Evolutionary conservation across 2,113 vertebrate species (phyloP).

Genomic region (Odocoileus virginianus): DNA sequence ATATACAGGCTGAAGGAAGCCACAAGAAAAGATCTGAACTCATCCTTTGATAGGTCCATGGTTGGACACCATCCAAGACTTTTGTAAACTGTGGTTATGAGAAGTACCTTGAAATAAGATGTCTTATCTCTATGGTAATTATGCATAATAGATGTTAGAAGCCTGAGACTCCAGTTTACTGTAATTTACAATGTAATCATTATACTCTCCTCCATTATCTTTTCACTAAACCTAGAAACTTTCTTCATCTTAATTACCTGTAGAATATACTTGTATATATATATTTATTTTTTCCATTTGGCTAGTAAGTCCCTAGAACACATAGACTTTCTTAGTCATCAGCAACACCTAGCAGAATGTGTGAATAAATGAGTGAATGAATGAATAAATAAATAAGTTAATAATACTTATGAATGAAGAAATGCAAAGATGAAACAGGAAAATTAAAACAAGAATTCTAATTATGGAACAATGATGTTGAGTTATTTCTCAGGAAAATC

Average conservation of each 20-base stretch:
- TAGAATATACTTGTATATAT: neutral
- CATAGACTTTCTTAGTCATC: neutral
- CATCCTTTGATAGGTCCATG: neutral
- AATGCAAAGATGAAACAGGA: neutral
- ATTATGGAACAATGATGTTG: neutral
- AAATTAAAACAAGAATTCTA: neutral
- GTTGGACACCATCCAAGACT: neutral
- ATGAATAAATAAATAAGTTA: neutral
- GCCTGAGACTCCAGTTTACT: neutral
- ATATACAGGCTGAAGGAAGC: neutral
- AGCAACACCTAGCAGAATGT: neutral
- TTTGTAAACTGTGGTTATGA: neutral
- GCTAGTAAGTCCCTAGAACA: neutral
- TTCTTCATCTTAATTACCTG: neutral
- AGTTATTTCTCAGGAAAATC: neutral
- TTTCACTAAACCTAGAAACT: neutral
- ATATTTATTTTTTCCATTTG: neutral
- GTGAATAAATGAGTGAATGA: neutral
- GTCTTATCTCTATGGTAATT: neutral
- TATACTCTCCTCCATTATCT: neutral
- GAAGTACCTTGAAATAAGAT: neutral
- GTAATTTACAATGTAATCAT: neutral
- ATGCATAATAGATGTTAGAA: neutral
- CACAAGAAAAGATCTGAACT: neutral
- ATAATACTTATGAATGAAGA: neutral